Evolutionary conservation across 2,113 vertebrate genomes (phyloP).

Genomic region (Pseudorectes ferrugineus): DNA sequence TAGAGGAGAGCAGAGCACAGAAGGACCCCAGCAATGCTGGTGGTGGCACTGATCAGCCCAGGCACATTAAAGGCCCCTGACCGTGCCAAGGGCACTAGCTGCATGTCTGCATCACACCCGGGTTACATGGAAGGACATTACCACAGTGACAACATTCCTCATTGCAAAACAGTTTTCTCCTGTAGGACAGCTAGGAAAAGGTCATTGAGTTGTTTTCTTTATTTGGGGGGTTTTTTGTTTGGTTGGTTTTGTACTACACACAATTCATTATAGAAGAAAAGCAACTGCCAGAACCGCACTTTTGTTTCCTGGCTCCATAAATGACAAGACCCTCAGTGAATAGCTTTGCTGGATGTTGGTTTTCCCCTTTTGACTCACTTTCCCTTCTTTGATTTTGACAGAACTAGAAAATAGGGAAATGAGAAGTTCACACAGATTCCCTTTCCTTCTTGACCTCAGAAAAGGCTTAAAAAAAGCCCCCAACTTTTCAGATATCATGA

Average conservation of each 20-base stretch:
- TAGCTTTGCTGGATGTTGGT: not conserved
- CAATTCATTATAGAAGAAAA: not conserved
- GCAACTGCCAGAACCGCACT: not conserved
- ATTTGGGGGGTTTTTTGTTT: not conserved
- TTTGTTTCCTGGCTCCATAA: not conserved
- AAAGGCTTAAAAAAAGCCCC: not conserved
- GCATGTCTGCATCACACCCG: accelerated
- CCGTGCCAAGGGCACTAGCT: not conserved
- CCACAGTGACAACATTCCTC: not conserved
- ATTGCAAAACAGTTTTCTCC: not conserved
- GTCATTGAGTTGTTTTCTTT: accelerated
- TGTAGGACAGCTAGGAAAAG: not conserved
- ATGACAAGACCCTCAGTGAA: not conserved
- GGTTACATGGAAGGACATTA: accelerated
- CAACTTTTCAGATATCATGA: not conserved
- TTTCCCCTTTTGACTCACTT: not conserved
- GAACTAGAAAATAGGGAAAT: not conserved
- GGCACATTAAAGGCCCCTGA: not conserved
- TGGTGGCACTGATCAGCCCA: not conserved
- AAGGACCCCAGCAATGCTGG: accelerated
- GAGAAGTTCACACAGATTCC: not conserved
- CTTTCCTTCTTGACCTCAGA: not conserved
- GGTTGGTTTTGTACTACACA: not conserved
- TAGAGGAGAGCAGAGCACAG: not conserved
- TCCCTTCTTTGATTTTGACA: not conserved